Evolutionary conservation across 2,888 invertebrate genomes (phyloP), one percentile per base, ranked within the genome.

Genomic region (Tiliacea aurago): DNA sequence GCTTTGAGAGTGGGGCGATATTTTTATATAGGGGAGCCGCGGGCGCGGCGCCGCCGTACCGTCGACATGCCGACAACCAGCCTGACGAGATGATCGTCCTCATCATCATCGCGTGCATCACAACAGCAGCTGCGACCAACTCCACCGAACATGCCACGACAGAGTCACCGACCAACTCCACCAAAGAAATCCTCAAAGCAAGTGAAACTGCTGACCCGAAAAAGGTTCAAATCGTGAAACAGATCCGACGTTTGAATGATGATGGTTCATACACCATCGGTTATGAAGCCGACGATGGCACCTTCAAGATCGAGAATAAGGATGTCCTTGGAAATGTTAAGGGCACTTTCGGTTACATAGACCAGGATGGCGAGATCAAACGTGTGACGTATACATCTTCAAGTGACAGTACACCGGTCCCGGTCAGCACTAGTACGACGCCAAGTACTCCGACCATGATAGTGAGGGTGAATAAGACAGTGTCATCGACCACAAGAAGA

Each of bases 231-330:
- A 98, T 98, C 87, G 97, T 98, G 43, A 98, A 98, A 91, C 98
- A 98, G 93, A 98, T 98, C 85, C 97, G 98, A 81, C 97, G 98
- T 90, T 96, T 98, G 4, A 98, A 98, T 91, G 97, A 98, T 68
- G 98, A 98, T 90, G 98, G 98, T 45, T 98, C 98, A 0, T 98
- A 98, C 89, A 98, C 98, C 0, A 98, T 98, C 80, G 98, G 98
- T 1, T 98, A 98, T 89, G 98, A 98, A 94, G 98, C 98, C 4
- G 98, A 98, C 65, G 98, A 98, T 91, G 98, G 98, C 6, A 98
- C 98, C 0, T 98, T 98, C 92, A 98, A 98, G 95, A 98, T 98
- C 74, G 98, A 98, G 94, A 98, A 98, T 88, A 96, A 98, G 80
- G 98, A 98, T 92, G 98, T 98, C 64, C 95, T 97, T 78, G 98